Evolutionary conservation across 2,113 vertebrate species (phyloP).

Genomic region (Dendrocopos noguchii): DNA sequence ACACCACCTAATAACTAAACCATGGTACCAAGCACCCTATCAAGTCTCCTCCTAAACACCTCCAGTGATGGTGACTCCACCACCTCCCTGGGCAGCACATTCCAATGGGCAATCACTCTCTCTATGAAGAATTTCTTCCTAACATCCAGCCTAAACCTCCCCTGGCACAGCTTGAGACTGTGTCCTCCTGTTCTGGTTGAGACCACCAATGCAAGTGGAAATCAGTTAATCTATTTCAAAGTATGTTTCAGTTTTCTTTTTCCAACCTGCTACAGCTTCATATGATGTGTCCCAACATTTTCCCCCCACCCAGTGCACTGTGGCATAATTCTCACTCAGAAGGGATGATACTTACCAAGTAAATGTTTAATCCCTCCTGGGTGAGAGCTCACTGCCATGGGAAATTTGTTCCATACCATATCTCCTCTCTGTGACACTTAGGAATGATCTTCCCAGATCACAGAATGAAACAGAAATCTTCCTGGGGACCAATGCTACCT

Average conservation of each 20-base stretch:
- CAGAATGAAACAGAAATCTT: conserved; percentile 25
- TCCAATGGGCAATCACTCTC: too few species aligned
- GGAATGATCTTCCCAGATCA: conserved; percentile 28
- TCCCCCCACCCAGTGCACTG: not conserved
- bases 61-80: too few species aligned
- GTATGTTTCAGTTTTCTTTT: not conserved
- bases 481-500: conserved; percentile 26
- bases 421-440: conserved; percentile 24
- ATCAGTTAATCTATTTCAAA: not conserved
- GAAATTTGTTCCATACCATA: conserved; percentile 51
- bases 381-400: conserved; percentile 3
- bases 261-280: not conserved
- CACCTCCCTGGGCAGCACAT: too few species aligned
- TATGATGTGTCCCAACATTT: not conserved
- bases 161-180: too few species aligned
- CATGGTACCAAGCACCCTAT: too few species aligned
- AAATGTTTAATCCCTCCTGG: conserved; percentile 31
- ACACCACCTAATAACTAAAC: too few species aligned
- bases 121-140: too few species aligned
- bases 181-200: too few species aligned
- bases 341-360: conserved; percentile 2
- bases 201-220: not conserved
- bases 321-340: not conserved
- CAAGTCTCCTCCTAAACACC: too few species aligned
- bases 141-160: too few species aligned